Evolutionary conservation across 2,113 vertebrate species (phyloP), one percentile per base, ranked within the genome.

Genomic region (Epinephelus cyanopodus): DNA sequence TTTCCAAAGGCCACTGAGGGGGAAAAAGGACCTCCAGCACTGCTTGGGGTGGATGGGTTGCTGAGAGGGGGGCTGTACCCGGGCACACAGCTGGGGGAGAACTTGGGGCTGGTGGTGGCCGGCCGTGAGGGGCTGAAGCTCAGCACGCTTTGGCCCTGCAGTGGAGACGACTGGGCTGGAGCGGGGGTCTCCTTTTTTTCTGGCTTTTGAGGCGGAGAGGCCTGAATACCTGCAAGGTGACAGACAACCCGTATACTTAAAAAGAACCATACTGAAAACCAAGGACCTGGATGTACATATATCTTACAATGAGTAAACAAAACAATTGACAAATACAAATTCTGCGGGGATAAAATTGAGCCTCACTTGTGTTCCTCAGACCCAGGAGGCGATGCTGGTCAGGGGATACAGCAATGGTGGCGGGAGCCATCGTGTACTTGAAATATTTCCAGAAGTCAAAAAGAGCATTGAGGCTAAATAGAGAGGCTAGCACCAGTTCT

Each of bases 401-500:
- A 1, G 97, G 97, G 37, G 94, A 96, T 10, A 97, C 87, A 3
- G 95, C 94, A 50, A 98, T 88, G 69, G 92, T 96, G 18, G 94
- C 94, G 0, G 97, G 97, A 57, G 97, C 95, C 93, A 99, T 96
- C 0, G 98, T 97, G 84, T 97, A 99, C 81, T 97, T 98, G 89
- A 98, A 99, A 74, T 99, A 99, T 60, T 95, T 96, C 98, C 98
- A 99, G 92, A 99, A 98, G 90, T 99, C 97, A 94, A 98, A 97
- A 42, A 99, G 92, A 54, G 97, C 97, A 18, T 98, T 99, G 60
- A 99, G 94, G 91, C 97, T 98, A 90, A 99, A 99, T 63, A 99
- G 83, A 54, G 94, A 95, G 0, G 96, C 97, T 25, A 99, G 79
- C 0, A 91, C 96, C 25, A 99, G 94, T 33, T 99, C 98, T 96